Evolutionary conservation across 2,113 vertebrate genomes (phyloP), one percentile per base, ranked within the genome.

Genomic region (Plecturocebus donacophilus): DNA sequence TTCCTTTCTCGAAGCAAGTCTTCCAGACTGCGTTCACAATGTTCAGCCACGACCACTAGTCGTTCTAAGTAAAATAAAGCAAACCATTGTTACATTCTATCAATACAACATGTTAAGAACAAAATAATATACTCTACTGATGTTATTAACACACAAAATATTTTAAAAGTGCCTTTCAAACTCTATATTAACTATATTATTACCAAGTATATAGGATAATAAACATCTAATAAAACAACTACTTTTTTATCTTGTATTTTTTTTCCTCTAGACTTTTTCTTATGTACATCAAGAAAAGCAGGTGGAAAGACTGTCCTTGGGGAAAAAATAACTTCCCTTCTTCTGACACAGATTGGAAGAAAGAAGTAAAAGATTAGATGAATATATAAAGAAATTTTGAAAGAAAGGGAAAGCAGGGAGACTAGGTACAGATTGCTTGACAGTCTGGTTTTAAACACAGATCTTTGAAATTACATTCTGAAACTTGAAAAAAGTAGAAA

Each of bases 41-140:
- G 99, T 92, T 99, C 99, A 81, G 99, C 99, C 1, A 99, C 99
- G 87, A 99, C 99, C 96, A 99, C 99, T 89, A 99, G 99, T 42
- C 99, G 99, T 97, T 99, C 99, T 99, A 97, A 93, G 98, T 66
- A 4, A 32, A 79, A 91, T 5, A 97, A 73, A 94, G 40, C 30
- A 96, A 97, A 92, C 45, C 0, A 8, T 95, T 49, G 95, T 96
- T 85, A 94, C 27, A 94, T 75, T 77, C 86, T 42, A 71, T 95
- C 77, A 95, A 82, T 4, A 90, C 0, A 91, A 81, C 1, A 38
- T 75, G 61, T 90, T 88, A 86, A 56, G 54, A 93, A 68, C 16
- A 93, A 95, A 96, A 79, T 19, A 94, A 89, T 30, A 92, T 6
- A 71, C 9, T 9, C 13, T 56, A 90, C 27, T 73, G 6, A 90